Evolutionary conservation across 64 coral and sea anemone genomes (phyloP).

Genomic region (Pocillopora verrucosa): DNA sequence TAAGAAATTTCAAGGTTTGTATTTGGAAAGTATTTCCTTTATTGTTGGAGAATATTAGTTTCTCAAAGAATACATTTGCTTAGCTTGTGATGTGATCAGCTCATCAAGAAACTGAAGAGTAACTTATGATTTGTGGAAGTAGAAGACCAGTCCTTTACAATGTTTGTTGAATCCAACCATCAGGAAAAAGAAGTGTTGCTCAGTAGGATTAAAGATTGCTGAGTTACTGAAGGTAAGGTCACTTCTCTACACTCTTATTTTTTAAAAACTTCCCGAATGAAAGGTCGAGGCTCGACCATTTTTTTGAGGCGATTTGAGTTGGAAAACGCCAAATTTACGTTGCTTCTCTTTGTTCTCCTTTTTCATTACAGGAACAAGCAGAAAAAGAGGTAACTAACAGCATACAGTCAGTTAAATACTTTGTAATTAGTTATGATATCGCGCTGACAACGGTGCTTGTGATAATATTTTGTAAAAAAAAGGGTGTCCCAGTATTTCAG

Average conservation of each 20-base stretch:
- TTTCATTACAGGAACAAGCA: constrained; percentile 44
- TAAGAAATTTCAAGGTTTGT: no score
- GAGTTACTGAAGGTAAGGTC: constrained; percentile 41
- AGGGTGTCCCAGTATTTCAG: no score
- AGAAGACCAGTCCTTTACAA: not conserved
- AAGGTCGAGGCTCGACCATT: no score
- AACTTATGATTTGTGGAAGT: not conserved
- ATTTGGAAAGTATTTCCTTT: no score
- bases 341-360: not conserved
- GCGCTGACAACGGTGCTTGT: no score
- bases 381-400: constrained; percentile 42
- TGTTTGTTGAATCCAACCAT: not conserved
- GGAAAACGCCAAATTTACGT: not conserved
- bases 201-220: constrained; percentile 30
- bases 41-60: no score
- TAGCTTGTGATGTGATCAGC: no score
- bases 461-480: no score
- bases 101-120: not conserved
- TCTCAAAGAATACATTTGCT: no score
- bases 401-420: no score
- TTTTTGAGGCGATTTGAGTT: no score
- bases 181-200: constrained; percentile 52
- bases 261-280: not conserved
- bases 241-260: not conserved
- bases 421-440: not conserved